Conservation (phyloP, 2,113 vertebrate species). For the Eretmochelys imbricata region DNA sequence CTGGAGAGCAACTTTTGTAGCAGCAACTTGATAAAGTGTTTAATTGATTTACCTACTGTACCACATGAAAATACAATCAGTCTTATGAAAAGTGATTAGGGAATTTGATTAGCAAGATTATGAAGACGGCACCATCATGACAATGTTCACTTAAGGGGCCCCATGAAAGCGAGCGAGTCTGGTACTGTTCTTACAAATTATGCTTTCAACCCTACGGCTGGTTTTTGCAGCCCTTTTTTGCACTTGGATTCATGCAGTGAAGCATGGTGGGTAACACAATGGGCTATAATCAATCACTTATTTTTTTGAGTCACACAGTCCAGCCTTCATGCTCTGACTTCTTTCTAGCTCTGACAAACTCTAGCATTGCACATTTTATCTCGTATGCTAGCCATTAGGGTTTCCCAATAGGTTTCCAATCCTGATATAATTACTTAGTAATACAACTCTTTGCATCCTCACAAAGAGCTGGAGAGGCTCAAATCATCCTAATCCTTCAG, state of each 20-base stretch:
- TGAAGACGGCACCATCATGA: background rate
- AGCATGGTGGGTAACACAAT: background rate
- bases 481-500: background rate
- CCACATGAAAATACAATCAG: background rate
- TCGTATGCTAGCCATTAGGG: background rate
- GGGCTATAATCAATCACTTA: slow-evolving; percentile 33
- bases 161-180: background rate
- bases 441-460: slow-evolving; percentile 28
- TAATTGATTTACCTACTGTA: slow-evolving; percentile 55
- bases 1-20: slow-evolving; percentile 32
- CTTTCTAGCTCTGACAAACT: slow-evolving; percentile 25
- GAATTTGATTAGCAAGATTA: background rate
- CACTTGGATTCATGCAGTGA: background rate
- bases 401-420: slow-evolving; percentile 44
- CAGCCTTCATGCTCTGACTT: background rate
- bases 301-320: slow-evolving; percentile 7
- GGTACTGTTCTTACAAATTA: slow-evolving; percentile 13
- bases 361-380: background rate
- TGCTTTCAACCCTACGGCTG: background rate
- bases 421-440: slow-evolving; percentile 44
- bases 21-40: slow-evolving; percentile 43
- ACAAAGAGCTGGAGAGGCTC: slow-evolving; percentile 47
- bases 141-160: background rate
- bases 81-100: slow-evolving; percentile 33
- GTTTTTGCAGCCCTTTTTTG: background rate